Base-by-base conservation (phyloP, 2,888 invertebrate genomes). In the Ornithoptera alexandrae region DNA sequence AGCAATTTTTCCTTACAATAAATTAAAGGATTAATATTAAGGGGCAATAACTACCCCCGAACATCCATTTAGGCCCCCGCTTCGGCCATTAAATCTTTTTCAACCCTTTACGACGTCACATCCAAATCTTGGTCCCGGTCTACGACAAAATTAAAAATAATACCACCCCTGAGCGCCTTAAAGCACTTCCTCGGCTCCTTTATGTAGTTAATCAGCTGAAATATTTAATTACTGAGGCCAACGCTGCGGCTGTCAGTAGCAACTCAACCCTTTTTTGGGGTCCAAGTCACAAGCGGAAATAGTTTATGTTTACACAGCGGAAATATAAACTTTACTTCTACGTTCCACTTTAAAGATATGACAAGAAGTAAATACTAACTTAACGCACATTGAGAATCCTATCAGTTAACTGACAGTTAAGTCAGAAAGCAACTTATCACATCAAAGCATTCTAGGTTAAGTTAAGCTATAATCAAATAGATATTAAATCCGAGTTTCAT, bases 121-220 rank as follows among this genome's bases (percentile, higher is more conserved):
- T 77, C 80, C 86, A 89, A 88, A 86, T 88, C 89, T 87, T 85
- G 70, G 77, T 74, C 75, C 76, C 78, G 78, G 75, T 77, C 75
- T 79, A 81, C 80, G 84, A 80, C 78, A 83, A 86, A 90, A 91
- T 92, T 91, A 90, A 91, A 91, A 90, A 88, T 87, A 88, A 87
- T 87, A 82, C 80, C 77, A 78, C 82, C 84, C 82, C 72, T 73
- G 80, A 83, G 85, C 80, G 79, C 83, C 82, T 80, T 81, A 80
- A 80, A 82, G 81, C 82, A 78, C 80, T 78, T 82, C 79, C 79
- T 79, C 78, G 78, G 81, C 80, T 81, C 84, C 80, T 87, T 86
- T 85, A 82, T 84, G 85, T 81, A 88, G 89, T 91, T 91, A 91
- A 92, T 91, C 90, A 90, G 89, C 83, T 88, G 86, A 91, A 90